phyloP scores from a whole-genome alignment of 2,113 vertebrate genomes.

The Psammodynastes pulverulentus region DNA sequence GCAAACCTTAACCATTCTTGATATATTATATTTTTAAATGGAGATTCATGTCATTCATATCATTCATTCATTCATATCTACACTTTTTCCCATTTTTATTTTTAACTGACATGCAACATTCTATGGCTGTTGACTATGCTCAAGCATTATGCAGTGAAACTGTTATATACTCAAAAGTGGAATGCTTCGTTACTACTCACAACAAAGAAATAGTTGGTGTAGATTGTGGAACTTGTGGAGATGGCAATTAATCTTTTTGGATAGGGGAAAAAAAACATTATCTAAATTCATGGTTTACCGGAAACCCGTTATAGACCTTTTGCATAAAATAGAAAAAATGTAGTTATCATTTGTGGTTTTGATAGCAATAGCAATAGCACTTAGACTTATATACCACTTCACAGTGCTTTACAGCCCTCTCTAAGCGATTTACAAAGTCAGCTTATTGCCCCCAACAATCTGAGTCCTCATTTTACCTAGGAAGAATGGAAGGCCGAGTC shows the following conservation, averaged over 20 bases:
- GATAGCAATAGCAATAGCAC: no score
- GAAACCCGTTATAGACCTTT: not conserved
- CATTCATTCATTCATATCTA: not conserved
- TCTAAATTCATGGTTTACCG: not conserved
- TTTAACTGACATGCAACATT: not conserved
- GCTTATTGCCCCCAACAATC: no score
- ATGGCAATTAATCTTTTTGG: not conserved
- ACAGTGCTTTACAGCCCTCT: no score
- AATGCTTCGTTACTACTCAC: not conserved
- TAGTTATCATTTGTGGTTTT: not conserved
- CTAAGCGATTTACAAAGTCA: no score
- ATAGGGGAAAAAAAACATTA: not conserved
- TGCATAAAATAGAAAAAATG: not conserved
- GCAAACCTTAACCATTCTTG: not conserved
- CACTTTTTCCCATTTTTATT: not conserved
- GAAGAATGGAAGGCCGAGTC: no score
- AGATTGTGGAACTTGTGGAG: not conserved
- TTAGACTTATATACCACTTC: no score
- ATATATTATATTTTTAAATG: not conserved
- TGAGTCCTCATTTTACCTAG: no score
- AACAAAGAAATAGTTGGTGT: not conserved
- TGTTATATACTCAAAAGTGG: not conserved
- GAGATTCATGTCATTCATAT: not conserved
- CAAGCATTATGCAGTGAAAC: not conserved
- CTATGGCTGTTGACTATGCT: not conserved